These are phyloP conservation scores for Drosophila neotestacea DNA, from an alignment of 2,888 invertebrate genomes.

Conservation along the genomic window DNA sequence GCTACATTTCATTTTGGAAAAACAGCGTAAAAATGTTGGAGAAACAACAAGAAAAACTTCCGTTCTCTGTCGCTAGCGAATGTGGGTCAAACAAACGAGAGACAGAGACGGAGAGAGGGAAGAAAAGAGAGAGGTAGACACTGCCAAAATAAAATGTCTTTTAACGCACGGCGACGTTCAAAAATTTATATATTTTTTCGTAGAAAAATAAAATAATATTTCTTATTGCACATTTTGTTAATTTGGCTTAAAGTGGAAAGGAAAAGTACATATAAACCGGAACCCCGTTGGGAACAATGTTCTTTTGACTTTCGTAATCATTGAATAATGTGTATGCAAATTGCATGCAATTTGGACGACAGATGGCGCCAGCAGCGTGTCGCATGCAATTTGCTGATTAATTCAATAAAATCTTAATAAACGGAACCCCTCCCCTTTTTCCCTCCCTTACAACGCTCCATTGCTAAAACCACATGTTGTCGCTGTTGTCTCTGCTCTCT, in stretches of 20 bases:
- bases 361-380: slow-evolving; percentile 79
- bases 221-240: slow-evolving; percentile 43
- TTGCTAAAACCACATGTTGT: slow-evolving; percentile 74
- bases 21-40: slow-evolving; percentile 54
- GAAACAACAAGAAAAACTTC: slow-evolving; percentile 64
- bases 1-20: slow-evolving; percentile 57
- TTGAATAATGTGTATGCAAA: slow-evolving; percentile 49
- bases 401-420: slow-evolving; percentile 75
- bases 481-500: slow-evolving; percentile 30
- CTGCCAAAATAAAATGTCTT: slow-evolving; percentile 74
- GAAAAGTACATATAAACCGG: slow-evolving; percentile 7
- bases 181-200: slow-evolving; percentile 38
- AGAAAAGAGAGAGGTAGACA: slow-evolving; percentile 7
- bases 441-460: slow-evolving; percentile 35
- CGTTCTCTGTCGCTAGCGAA: slow-evolving; percentile 63
- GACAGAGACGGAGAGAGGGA: background rate
- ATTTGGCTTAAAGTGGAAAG: slow-evolving; percentile 37
- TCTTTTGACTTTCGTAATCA: slow-evolving; percentile 4
- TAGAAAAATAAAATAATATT: slow-evolving; percentile 15
- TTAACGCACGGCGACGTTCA: slow-evolving; percentile 33
- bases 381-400: slow-evolving; percentile 79
- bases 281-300: slow-evolving; percentile 43
- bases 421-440: slow-evolving; percentile 39
- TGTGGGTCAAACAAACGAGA: slow-evolving; percentile 52
- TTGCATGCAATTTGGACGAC: slow-evolving; percentile 64